Evolutionary conservation across 2,888 invertebrate genomes (phyloP), one percentile per base, ranked within the genome.

Genomic region (Xestobium rufovillosum): DNA sequence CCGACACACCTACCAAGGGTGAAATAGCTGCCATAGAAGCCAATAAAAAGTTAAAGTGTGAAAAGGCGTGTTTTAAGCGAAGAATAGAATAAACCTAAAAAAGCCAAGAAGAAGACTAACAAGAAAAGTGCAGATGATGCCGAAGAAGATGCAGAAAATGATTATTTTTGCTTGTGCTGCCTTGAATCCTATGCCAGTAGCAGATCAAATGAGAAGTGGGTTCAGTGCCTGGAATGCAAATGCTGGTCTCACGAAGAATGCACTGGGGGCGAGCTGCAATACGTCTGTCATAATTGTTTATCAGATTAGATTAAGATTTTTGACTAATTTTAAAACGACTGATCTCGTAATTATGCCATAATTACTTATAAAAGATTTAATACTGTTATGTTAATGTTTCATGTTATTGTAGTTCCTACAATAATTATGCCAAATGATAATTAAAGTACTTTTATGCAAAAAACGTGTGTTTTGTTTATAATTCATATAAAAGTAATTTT

Each of bases 21-120:
- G 51, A 52, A 51, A 41, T 47, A 34, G 51, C 48, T 45, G 47
- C 47, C 17, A 45, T 46, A 39, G 51, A 49, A 44, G 50, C 46
- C 15, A 43, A 27, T 43, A 43, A 44, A 35, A 47, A 41, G 39
- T 9, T 23, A 17, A 47, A 47, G 35, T 35, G 48, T 47, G 30
- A 49, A 47, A 42, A 44, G 39, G 31, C 43, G 36, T 43, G 29
- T 45, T 37, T 39, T 42, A 28, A 41, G 31, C 31, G 37, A 40
- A 25, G 28, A 35, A 38, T 37, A 42, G 8, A 31, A 38, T 17
- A 39, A 42, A 37, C 14, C 31, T 6, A 37, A 41, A 23, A 42
- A 42, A 19, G 14, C 25, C 23, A 36, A 36, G 13, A 42, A 44
- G 33, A 39, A 41, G 26, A 31, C 33, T 29, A 42, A 43, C 14